Evolutionary conservation across 1,140 invertebrate genomes (phyloP), one percentile per base, ranked within the genome.

Genomic region (Centruroides sculpturatus): DNA sequence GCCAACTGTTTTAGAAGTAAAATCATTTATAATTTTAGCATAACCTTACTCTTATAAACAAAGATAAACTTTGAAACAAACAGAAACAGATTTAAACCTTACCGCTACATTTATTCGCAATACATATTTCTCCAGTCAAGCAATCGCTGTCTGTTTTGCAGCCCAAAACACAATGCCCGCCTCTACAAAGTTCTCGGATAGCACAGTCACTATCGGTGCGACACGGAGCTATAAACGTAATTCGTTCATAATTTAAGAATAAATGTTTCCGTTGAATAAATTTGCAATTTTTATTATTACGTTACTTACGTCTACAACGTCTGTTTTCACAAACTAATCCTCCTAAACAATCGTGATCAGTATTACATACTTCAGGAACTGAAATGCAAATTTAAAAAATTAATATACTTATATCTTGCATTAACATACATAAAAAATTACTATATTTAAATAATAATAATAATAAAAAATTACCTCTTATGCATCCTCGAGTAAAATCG

Each of bases 311-410:
- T 60, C 89, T 81, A 70, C 90, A 94, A 68, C 82, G 83, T 59
- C 82, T 84, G 67, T 80, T 78, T 4, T 88, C 75, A 75, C 91
- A 93, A 75, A 89, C 87, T 73, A 93, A 89, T 69, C 92, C 92
- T 59, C 86, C 78, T 10, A 88, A 88, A 72, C 91, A 94, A 59
- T 89, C 80, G 8, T 23, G 5, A 51, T 67, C 66, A 41, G 52
- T 51, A 5, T 54, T 59, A 55, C 66, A 67, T 47, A 56, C 55
- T 35, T 54, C 53, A 54, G 64, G 62, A 36, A 65, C 64, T 64
- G 52, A 60, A 61, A 64, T 35, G 47, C 4, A 35, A 59, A 10
- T 3, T 53, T 9, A 10, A 9, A 13, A 34, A 13, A 53, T 13
- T 13, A 53, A 53, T 34, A 53, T 13, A 0, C 34, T 53, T 4